Conservation (phyloP, 1,140 invertebrate genomes). For the Drosophila biarmipes region DNA sequence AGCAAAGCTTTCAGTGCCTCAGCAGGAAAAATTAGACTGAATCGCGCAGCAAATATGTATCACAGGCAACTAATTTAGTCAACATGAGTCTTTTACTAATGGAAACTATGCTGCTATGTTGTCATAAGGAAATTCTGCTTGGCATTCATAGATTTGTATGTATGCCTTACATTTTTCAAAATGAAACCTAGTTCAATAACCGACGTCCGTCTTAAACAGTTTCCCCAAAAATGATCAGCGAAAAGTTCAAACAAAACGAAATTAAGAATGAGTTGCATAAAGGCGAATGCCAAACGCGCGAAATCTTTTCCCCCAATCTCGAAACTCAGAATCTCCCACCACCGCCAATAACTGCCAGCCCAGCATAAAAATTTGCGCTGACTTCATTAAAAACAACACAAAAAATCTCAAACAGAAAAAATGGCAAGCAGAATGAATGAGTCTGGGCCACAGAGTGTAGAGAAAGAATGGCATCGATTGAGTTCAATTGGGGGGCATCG, state of each 20-base stretch:
- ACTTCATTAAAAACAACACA: slow-evolving; percentile 65
- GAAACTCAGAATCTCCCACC: not conserved
- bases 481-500: slow-evolving; percentile 57
- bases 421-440: slow-evolving; percentile 73
- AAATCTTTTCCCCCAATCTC: slow-evolving; percentile 6
- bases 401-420: slow-evolving; percentile 27
- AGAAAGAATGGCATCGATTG: slow-evolving; percentile 63
- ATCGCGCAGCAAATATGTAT: not conserved
- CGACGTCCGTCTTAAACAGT: slow-evolving; percentile 1
- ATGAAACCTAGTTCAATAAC: not conserved
- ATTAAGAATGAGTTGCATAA: slow-evolving; percentile 70
- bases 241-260: slow-evolving; percentile 42
- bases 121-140: too few species aligned
- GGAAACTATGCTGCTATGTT: too few species aligned
- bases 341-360: slow-evolving; percentile 35
- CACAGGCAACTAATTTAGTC: slow-evolving; percentile 7
- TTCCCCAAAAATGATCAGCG: slow-evolving; percentile 26
- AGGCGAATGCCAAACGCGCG: slow-evolving; percentile 37
- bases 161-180: too few species aligned
- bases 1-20: slow-evolving; percentile 8
- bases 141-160: too few species aligned
- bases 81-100: not conserved
- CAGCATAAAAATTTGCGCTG: slow-evolving; percentile 73
- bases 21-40: not conserved
- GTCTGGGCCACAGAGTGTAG: slow-evolving; percentile 54